Base-by-base conservation (phyloP, 30 jellyfish, hydroid and myxozoan species). In the Aurelia sp. region DNA sequence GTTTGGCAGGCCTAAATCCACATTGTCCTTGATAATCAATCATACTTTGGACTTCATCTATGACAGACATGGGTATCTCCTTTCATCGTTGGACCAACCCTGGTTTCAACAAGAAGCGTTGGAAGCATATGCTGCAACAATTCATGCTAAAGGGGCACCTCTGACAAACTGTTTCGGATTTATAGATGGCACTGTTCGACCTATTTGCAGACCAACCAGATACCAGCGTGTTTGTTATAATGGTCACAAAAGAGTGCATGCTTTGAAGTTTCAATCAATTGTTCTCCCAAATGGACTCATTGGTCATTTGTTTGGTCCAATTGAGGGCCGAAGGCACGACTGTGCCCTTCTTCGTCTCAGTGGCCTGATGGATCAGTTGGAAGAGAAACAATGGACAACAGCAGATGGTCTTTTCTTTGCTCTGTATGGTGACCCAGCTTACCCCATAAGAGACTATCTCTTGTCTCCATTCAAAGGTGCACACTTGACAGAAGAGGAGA, bases 361-460 rank as follows among this genome's bases (percentile, higher is more conserved):
- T 40, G 51, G 51, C 51, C 51, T 40, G 51, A 40, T 40, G 51
- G 51, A 40, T 40, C 51, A 40, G 51, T 40, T 40, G 51, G 51
- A 40, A 40, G 51, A 40, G 3, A 40, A 8, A 8, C 51, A 40
- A 40, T 3, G 51, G 51, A 40, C 5, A 63, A 19, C 74, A 63
- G 74, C 74, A 2, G 40, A 63, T 63, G 74, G 74, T 35, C 52
- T 2, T 63, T 63, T 7, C 33, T 63, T 63, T 63, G 38, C 74
- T 63, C 33, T 63, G 33, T 63, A 63, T 63, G 74, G 74, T 63
- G 74, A 63, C 74, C 74, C 74, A 63, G 74, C 74, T 16, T 63
- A 63, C 38, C 74, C 74, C 33, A 63, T 5, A 20, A 63, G 74
- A 63, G 38, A 13, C 74, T 63, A 20, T 63, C 74, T 63, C 74